These are phyloP conservation scores for Antechinus flavipes DNA, from an alignment of 2,113 vertebrate species.

Conservation along the genomic window DNA sequence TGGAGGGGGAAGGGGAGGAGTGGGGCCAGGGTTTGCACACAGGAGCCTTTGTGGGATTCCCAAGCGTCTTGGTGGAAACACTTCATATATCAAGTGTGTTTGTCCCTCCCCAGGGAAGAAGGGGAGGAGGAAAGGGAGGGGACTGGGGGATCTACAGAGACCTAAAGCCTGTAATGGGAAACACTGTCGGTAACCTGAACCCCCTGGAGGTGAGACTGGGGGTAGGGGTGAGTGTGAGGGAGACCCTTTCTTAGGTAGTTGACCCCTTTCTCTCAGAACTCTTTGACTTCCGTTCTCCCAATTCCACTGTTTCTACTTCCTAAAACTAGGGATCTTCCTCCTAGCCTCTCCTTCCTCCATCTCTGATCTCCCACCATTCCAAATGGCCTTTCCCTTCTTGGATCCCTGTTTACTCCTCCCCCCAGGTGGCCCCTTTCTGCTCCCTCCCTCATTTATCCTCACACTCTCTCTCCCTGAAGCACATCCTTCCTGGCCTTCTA, in stretches of 20 bases:
- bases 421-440: background rate
- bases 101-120: constrained; percentile 70
- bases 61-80: constrained; percentile 74
- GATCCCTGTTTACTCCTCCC: background rate
- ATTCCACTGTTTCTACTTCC: background rate
- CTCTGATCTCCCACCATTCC: background rate
- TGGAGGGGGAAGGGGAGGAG: constrained; percentile 38
- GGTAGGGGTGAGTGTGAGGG: constrained; percentile 1
- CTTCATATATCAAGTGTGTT: constrained; percentile 77
- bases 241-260: constrained; percentile 25
- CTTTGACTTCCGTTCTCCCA: constrained; percentile 29
- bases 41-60: constrained; percentile 75
- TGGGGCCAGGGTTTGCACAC: constrained; percentile 57
- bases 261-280: background rate
- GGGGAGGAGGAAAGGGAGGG: constrained; percentile 29
- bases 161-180: constrained; percentile 64
- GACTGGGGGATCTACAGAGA: background rate
- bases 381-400: background rate
- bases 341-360: constrained; percentile 16
- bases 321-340: background rate
- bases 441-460: background rate
- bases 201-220: constrained; percentile 1
- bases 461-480: background rate
- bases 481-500: background rate
- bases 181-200: constrained; percentile 53